Evolutionary conservation across 1,140 invertebrate genomes (phyloP).

Genomic region (Tenebrio molitor): DNA sequence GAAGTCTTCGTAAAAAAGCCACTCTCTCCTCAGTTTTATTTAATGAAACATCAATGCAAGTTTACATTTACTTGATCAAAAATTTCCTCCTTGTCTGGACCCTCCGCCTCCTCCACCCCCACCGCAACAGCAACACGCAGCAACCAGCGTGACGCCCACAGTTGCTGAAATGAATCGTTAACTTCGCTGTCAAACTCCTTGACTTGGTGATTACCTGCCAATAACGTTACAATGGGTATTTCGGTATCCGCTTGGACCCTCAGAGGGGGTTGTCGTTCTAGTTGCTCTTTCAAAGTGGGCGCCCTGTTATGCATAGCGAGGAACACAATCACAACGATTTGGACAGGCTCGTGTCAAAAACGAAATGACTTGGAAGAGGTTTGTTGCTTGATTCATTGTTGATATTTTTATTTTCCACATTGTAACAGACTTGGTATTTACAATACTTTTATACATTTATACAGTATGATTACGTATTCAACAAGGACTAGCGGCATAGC

Average conservation of each 20-base stretch:
- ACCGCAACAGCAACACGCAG: constrained; percentile 43
- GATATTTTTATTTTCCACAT: constrained; percentile 46
- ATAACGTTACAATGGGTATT: constrained; percentile 30
- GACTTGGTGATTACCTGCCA: constrained; percentile 25
- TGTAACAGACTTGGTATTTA: constrained; percentile 47
- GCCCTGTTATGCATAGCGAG: neutral
- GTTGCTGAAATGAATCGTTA: constrained; percentile 26
- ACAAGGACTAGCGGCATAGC: constrained; percentile 40
- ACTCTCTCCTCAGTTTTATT: too few species aligned
- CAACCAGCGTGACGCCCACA: constrained; percentile 19
- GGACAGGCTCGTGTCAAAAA: too few species aligned
- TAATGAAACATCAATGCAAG: too few species aligned
- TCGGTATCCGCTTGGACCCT: constrained; percentile 28
- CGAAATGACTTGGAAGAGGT: too few species aligned
- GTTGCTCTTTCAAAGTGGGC: constrained; percentile 23
- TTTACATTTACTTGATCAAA: too few species aligned
- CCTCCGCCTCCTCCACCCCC: too few species aligned
- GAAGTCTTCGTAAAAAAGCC: too few species aligned
- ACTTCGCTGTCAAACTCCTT: neutral
- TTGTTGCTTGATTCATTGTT: constrained; percentile 11
- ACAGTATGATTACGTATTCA: constrained; percentile 46
- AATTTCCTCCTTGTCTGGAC: too few species aligned
- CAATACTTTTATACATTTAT: constrained; percentile 45
- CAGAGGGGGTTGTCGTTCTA: constrained; percentile 30
- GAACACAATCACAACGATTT: neutral